phyloP scores from a whole-genome alignment of 2,888 invertebrate species.

The Mesorhabditis belari region DNA sequence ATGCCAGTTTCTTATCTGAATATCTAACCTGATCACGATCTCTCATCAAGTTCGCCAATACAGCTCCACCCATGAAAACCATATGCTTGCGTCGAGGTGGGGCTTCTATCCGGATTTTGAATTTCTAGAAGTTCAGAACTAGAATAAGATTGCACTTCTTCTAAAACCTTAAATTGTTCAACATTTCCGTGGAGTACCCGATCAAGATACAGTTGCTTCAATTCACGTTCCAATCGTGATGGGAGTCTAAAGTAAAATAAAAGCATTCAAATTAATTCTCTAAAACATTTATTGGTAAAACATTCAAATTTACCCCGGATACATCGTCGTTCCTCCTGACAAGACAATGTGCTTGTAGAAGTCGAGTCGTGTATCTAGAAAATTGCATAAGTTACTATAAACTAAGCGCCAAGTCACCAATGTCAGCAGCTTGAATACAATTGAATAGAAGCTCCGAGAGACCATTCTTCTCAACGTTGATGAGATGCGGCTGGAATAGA shows the following conservation, averaged over 20 bases:
- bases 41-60: slow-evolving; percentile 94
- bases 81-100: slow-evolving; percentile 96
- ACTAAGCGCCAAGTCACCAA: slow-evolving; percentile 55
- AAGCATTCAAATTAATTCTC: not conserved
- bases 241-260: slow-evolving; percentile 15
- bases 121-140: slow-evolving; percentile 85
- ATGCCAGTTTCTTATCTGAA: too few relatives aligned
- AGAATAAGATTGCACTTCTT: too few relatives aligned
- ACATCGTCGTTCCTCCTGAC: slow-evolving; percentile 98
- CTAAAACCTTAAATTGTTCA: slow-evolving; percentile 57
- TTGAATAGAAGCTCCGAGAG: slow-evolving; percentile 73
- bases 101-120: slow-evolving; percentile 97
- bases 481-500: slow-evolving; percentile 89
- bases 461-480: slow-evolving; percentile 94
- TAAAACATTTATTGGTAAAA: too few relatives aligned
- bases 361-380: slow-evolving; percentile 79
- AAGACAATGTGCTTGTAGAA: slow-evolving; percentile 97
- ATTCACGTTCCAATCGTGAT: slow-evolving; percentile 88
- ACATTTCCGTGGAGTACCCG: slow-evolving; percentile 88
- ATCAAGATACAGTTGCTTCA: slow-evolving; percentile 93
- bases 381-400: not conserved
- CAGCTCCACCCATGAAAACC: slow-evolving; percentile 98
- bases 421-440: slow-evolving; percentile 92
- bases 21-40: slow-evolving; percentile 67
- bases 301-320: slow-evolving; percentile 74